Evolutionary conservation across 2,888 invertebrate genomes (phyloP).

Genomic region (Spodoptera exigua): DNA sequence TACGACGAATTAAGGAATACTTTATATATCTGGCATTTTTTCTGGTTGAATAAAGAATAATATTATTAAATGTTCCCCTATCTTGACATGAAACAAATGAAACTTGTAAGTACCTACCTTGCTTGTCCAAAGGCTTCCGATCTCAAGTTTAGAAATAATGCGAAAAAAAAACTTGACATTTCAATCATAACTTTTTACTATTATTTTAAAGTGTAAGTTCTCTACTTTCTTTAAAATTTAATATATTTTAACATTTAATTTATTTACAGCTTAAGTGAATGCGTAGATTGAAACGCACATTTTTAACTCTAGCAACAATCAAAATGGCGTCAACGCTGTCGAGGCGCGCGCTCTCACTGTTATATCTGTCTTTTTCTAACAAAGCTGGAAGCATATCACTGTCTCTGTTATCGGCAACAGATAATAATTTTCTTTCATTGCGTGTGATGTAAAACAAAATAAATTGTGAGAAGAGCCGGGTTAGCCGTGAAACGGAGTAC

Average conservation of each 20-base stretch:
- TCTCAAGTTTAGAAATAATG: no score
- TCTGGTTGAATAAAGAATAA: no score
- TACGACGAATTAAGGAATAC: no score
- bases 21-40: no score
- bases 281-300: constrained; percentile 45
- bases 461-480: constrained; percentile 73
- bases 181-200: no score
- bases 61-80: no score
- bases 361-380: constrained; percentile 48
- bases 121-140: no score
- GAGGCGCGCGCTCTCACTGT: constrained; percentile 30
- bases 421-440: constrained; percentile 61
- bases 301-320: constrained; percentile 58
- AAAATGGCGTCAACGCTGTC: constrained; percentile 57
- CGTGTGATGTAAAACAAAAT: constrained; percentile 65
- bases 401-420: constrained; percentile 57
- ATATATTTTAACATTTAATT: no score
- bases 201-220: constrained; percentile 15
- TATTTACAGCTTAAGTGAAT: not conserved
- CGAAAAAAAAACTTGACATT: no score
- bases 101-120: no score
- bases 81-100: no score
- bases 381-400: constrained; percentile 34
- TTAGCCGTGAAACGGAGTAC: constrained; percentile 75
- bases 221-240: not conserved